phyloP scores from a whole-genome alignment of 2,797 vertebrate genomes.

The Distichodus sexfasciatus region DNA sequence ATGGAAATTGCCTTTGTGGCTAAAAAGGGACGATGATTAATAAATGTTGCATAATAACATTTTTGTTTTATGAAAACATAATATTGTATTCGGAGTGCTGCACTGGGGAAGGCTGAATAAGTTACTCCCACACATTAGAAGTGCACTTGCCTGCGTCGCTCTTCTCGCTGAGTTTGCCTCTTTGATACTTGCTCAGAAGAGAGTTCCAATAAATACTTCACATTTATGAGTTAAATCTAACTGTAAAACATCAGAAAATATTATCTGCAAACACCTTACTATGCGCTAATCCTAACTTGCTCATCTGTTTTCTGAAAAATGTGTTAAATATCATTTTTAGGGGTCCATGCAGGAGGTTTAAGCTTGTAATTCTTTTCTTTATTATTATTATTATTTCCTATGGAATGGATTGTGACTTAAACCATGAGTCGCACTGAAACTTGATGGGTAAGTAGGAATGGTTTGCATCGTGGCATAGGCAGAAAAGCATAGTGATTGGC shows the following conservation, averaged over 20 bases:
- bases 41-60: neutral
- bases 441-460: no score
- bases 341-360: no score
- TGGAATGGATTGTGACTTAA: no score
- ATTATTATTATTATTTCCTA: no score
- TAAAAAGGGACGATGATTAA: no score
- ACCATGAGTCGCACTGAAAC: no score
- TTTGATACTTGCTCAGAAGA: slow-evolving; percentile 5
- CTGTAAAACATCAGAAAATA: neutral
- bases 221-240: neutral
- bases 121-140: neutral
- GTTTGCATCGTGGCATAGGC: no score
- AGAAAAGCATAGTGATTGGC: no score
- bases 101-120: neutral
- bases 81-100: neutral
- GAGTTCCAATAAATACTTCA: slow-evolving; percentile 5
- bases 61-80: neutral
- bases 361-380: no score
- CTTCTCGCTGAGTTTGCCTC: neutral
- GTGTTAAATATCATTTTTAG: no score
- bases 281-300: neutral
- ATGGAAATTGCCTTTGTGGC: no score
- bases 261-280: neutral
- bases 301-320: neutral
- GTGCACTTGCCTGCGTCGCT: neutral